Base-by-base conservation (phyloP, 2,797 vertebrate species). In the Poeciliopsis paucimaculata region DNA sequence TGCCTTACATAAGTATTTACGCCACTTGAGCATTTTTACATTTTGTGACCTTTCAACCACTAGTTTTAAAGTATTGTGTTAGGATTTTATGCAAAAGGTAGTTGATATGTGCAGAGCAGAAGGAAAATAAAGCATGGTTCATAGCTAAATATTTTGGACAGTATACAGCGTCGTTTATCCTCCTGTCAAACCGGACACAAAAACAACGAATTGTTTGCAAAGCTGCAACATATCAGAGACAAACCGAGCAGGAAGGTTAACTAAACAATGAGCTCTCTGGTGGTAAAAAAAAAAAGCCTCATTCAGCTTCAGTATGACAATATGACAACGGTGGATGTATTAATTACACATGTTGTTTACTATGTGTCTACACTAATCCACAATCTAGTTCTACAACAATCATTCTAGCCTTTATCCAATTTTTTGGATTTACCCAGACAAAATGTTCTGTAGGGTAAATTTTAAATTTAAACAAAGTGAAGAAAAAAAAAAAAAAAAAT, bases 181-280 rank as follows among this genome's bases (percentile, higher is more conserved):
- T 39, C 13, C 36, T 26, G 34, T 41, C 36, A 68, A 41, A 4
- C 36, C 11, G 26, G 46, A 75, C n/a, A 43, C 39, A 77, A 78
- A 77, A 82, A 77, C 77, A 84, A 70, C 71, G 77, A 75, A 81
- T 45, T 88, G 76, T 84, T 86, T 86, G 62, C 57, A 71, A 79
- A 86, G 86, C 84, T 84, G 77, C 47, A 73, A 78, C 81, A 76
- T 87, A 82, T 90, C 83, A 87, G 76, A 76, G 82, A 76, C 77
- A 79, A 55, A 82, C 75, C 66, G 18, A 82, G 87, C 72, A 60
- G 70, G 18, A 3, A 73, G 77, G 84, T 78, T 84, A 88, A 82
- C 76, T 74, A 77, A 74, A 77, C 74, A 57, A 49, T 18, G 53
- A 41, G 72, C 15, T 66, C 43, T 71, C 41, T 36, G 55, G 0